phyloP scores from a whole-genome alignment of 2,113 vertebrate species.

The Alexandromys fortis region DNA sequence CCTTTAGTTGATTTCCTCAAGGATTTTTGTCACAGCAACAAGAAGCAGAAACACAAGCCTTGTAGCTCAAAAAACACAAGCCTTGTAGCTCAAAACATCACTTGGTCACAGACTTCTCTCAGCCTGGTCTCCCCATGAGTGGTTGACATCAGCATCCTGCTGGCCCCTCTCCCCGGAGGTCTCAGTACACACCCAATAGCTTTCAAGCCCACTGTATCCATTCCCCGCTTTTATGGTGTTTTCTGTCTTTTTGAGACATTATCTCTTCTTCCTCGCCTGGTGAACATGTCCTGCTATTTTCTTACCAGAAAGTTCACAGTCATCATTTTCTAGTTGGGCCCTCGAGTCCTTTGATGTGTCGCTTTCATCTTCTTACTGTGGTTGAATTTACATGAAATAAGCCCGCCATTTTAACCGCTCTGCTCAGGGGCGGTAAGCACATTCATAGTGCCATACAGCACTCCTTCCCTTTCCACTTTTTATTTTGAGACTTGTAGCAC shows the following conservation, averaged over 20 bases:
- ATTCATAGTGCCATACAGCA: not conserved
- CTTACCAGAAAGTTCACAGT: not conserved
- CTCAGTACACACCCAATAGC: not conserved
- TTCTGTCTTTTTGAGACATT: conserved; percentile 8
- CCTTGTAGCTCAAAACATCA: not conserved
- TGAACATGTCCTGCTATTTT: not conserved
- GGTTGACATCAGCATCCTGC: not conserved
- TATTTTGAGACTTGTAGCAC: not conserved
- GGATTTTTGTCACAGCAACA: not conserved
- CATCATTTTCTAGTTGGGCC: not conserved
- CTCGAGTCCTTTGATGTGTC: not conserved
- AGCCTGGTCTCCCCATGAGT: not conserved
- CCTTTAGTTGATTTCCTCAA: not conserved
- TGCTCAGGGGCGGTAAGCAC: not conserved
- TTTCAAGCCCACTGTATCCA: not conserved
- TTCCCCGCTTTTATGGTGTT: not conserved
- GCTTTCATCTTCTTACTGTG: not conserved
- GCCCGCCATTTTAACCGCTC: not conserved
- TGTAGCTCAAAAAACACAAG: not conserved
- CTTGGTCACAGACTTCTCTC: not conserved
- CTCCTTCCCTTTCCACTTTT: not conserved
- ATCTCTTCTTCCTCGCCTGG: not conserved
- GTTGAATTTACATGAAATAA: not conserved
- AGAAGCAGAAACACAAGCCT: not conserved
- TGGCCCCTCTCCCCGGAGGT: no score